A percentile compares a stretch with the other conserved stretches of the same genome.
Evolutionary conservation across 2,113 vertebrate genomes (phyloP).

Genomic region (Nymphicus hollandicus): DNA sequence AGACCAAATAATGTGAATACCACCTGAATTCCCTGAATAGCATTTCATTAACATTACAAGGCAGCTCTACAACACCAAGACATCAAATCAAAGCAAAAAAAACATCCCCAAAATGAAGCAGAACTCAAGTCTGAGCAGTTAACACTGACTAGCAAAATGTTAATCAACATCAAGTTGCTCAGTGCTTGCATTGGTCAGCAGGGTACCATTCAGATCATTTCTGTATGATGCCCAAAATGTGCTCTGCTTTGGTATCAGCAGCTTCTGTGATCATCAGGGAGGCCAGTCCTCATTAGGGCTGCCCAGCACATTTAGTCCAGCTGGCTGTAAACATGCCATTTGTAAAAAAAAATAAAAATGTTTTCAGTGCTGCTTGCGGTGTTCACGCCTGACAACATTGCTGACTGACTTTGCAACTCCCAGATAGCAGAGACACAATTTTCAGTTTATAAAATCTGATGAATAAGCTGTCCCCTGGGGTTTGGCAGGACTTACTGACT

Average conservation of each 20-base stretch:
- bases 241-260: not conserved
- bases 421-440: not conserved
- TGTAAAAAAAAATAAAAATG: not conserved
- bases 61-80: not conserved
- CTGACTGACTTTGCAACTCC: not conserved
- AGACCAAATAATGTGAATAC: not conserved
- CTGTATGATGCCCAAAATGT: not conserved
- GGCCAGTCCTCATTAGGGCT: not conserved
- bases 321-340: not conserved
- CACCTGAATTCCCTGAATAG: not conserved
- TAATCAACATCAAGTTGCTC: not conserved
- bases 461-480: conserved; percentile 15
- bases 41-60: not conserved
- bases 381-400: not conserved
- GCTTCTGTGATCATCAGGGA: not conserved
- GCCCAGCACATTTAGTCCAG: not conserved
- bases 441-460: conserved; percentile 29
- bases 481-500: conserved; percentile 2
- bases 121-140: not conserved
- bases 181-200: not conserved
- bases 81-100: not conserved
- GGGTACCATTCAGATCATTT: not conserved
- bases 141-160: not conserved
- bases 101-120: not conserved
- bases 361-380: not conserved